Percentiles rank a stretch among this genome's conserved stretches.
phyloP scores from a whole-genome alignment of 2,113 vertebrate species.

The Elaphurus davidianus region DNA sequence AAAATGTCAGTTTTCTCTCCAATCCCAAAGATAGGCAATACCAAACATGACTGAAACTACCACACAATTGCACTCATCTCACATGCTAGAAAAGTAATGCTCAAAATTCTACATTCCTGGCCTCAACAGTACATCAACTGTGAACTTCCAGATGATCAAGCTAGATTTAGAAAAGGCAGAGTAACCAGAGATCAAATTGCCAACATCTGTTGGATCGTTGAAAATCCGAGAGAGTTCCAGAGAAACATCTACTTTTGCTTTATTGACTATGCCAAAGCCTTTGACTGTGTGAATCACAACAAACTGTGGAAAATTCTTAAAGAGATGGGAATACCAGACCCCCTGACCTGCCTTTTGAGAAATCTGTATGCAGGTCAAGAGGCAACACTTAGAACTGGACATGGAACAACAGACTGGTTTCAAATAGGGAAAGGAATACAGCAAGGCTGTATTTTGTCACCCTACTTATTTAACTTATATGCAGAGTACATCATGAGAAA shows the following conservation, averaged over 20 bases:
- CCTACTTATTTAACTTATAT: background rate
- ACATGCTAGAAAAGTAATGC: background rate
- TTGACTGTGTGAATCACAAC: background rate
- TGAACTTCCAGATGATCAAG: background rate
- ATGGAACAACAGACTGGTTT: background rate
- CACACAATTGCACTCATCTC: background rate
- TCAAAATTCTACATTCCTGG: background rate
- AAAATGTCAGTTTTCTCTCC: background rate
- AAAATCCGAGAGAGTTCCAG: background rate
- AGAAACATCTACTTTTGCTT: background rate
- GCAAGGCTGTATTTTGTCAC: background rate
- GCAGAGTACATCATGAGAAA: background rate
- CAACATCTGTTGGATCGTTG: background rate
- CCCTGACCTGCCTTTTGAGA: background rate
- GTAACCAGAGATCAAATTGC: background rate
- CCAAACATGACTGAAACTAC: background rate
- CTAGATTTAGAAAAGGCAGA: background rate
- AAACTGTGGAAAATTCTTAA: background rate
- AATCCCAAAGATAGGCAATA: background rate
- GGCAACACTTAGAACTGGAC: background rate
- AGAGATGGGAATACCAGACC: background rate
- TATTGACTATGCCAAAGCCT: background rate
- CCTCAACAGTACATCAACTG: background rate
- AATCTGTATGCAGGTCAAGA: background rate
- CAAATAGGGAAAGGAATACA: background rate